Evolutionary conservation across 2,113 vertebrate genomes (phyloP), one percentile per base, ranked within the genome.

Genomic region (Melanotaenia duboulayi): DNA sequence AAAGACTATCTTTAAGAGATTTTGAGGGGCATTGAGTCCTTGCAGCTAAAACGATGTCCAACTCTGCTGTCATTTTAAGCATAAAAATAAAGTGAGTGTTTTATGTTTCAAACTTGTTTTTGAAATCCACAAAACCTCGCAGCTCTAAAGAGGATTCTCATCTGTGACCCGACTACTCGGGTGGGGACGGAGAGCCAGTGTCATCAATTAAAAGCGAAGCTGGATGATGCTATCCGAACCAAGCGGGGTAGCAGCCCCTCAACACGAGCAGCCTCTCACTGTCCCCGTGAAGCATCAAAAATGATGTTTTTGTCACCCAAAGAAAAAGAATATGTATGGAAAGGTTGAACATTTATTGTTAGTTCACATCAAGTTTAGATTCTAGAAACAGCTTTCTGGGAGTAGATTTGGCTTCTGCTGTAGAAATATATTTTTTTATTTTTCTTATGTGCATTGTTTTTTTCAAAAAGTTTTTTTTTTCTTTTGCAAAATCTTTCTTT

Each of bases 361-460:
- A 42, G 40, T 32, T 12, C 23, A 1, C 4, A 0, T 23, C 11
- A 40, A 20, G 42, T 16, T 56, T 61, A 51, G 32, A 37, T 46
- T 44, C 1, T 7, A 66, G 50, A 2, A 25, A 1, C 10, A n/a
- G 50, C 65, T 78, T 59, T 20, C n/a, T 72, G 46, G 44, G 22
- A 37, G 60, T 71, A 62, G 32, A 57, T 24, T 23, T 23, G 14
- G 60, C 42, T 66, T 71, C 11, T 60, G 49, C 61, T 62, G 19
- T 56, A 76, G 49, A 55, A 4, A 28, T n/a, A n/a, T n/a, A n/a
- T n/a, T 20, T 62, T 22, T 13, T 55, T 10, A 7, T 0, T 28
- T 28, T 24, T 48, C 46, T 50, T 13, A 1, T 49, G 28, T 13
- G 8, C n/a, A 20, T n/a, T 16, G n/a, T 24, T 60, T 2, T 32